phyloP scores from a whole-genome alignment of 2,888 invertebrate genomes.

The Eristalinus aeneus region DNA sequence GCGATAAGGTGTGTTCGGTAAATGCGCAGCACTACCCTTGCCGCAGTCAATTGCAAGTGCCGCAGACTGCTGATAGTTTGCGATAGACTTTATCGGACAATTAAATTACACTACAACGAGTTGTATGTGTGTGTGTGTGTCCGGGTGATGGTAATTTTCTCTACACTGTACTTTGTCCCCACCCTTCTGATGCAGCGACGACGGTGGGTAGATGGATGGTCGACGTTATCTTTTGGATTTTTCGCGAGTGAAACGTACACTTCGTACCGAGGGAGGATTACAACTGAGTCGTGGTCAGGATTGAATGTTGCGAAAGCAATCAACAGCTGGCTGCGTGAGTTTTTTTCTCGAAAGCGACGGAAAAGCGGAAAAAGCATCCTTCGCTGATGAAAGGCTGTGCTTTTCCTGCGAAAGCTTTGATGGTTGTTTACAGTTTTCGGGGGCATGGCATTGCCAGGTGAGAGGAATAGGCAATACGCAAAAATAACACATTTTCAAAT shows the following conservation, averaged over 20 bases:
- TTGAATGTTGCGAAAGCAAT: slow-evolving; percentile 57
- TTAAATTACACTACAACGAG: slow-evolving; percentile 38
- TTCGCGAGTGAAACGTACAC: slow-evolving; percentile 9
- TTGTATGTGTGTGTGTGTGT: neutral
- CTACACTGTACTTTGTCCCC: slow-evolving; percentile 43
- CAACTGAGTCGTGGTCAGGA: slow-evolving; percentile 52
- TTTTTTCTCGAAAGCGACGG: neutral
- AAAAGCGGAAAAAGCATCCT: slow-evolving; percentile 17
- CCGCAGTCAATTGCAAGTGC: slow-evolving; percentile 20
- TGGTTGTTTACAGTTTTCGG: slow-evolving; percentile 22
- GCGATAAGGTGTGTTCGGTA: slow-evolving; percentile 45
- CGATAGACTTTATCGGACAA: slow-evolving; percentile 38
- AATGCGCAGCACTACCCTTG: neutral
- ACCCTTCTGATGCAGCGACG: slow-evolving; percentile 9
- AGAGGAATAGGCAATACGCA: neutral
- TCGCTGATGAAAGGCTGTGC: neutral
- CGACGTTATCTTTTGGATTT: neutral
- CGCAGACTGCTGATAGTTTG: slow-evolving; percentile 28
- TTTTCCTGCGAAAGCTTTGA: slow-evolving; percentile 8
- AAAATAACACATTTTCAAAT: too few species aligned
- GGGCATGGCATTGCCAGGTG: slow-evolving; percentile 6
- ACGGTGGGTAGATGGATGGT: neutral
- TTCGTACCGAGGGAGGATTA: slow-evolving; percentile 29
- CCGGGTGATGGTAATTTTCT: slow-evolving; percentile 14
- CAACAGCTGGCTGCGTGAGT: slow-evolving; percentile 53